These are phyloP conservation scores for Brachypteracias leptosomus DNA, from an alignment of 2,113 vertebrate species.

Conservation along the genomic window DNA sequence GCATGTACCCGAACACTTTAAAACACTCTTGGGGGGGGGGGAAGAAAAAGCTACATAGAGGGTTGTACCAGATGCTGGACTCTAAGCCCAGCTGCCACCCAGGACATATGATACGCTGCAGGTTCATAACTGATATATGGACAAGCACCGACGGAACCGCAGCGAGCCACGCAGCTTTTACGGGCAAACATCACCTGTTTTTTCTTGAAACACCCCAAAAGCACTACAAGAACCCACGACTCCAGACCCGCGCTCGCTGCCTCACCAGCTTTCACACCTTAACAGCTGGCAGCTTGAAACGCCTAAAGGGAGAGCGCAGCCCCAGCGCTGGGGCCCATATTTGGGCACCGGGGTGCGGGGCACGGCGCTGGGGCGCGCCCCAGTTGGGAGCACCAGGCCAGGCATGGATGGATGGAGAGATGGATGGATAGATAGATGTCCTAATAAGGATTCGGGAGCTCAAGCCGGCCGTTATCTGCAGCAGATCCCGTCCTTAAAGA, in stretches of 20 bases:
- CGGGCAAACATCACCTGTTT: neutral
- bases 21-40: neutral
- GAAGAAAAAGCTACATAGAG: neutral
- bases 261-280: neutral
- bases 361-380: neutral
- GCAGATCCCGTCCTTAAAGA: neutral
- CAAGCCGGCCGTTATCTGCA: neutral
- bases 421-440: neutral
- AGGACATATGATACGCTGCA: fast-evolving
- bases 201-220: neutral
- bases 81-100: neutral
- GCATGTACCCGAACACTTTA: neutral
- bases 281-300: fast-evolving
- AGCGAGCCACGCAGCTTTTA: neutral
- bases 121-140: fast-evolving
- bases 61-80: neutral
- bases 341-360: neutral
- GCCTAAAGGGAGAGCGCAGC: neutral
- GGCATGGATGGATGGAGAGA: neutral
- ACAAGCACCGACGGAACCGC: fast-evolving
- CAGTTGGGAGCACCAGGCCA: neutral
- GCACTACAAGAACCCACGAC: fast-evolving
- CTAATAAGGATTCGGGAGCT: neutral
- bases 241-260: fast-evolving
- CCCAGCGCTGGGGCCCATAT: neutral